These are phyloP conservation scores for Meandrina meandrites DNA, from an alignment of 92 coral and sea anemone species.

Conservation along the genomic window DNA sequence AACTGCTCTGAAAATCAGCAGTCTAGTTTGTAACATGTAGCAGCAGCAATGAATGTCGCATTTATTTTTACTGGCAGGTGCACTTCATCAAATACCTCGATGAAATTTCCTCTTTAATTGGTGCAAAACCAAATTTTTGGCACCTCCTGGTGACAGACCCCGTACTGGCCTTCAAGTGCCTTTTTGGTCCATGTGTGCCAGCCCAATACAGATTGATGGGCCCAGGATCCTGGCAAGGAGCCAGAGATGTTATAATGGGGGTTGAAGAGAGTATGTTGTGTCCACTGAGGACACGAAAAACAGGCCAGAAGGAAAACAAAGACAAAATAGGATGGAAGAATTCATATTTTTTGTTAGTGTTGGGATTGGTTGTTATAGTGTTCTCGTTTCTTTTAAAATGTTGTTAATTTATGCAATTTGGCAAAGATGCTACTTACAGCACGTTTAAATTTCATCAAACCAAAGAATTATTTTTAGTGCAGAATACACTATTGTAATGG, in stretches of 20 bases:
- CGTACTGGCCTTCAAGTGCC: conserved; percentile 69
- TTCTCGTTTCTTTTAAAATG: neutral
- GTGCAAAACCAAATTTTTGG: conserved; percentile 84
- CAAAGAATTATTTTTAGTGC: too few relatives aligned
- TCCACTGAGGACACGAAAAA: conserved; percentile 70
- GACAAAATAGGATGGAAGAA: neutral
- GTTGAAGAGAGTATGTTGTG: conserved; percentile 53
- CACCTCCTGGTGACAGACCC: conserved; percentile 76
- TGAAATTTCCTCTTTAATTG: conserved; percentile 71
- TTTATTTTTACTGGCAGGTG: conserved; percentile 39
- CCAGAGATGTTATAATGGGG: conserved; percentile 74
- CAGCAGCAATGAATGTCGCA: neutral
- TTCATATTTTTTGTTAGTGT: neutral
- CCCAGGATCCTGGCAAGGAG: conserved; percentile 84
- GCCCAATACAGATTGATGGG: conserved; percentile 92
- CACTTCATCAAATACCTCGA: conserved; percentile 55
- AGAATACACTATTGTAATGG: too few relatives aligned
- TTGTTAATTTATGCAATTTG: neutral
- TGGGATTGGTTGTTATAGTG: neutral
- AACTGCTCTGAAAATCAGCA: neutral
- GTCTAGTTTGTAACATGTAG: too few relatives aligned
- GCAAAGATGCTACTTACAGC: neutral
- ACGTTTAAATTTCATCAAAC: too few relatives aligned
- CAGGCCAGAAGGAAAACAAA: conserved; percentile 4
- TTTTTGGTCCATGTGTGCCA: conserved; percentile 80